phyloP scores from a whole-genome alignment of 1,140 invertebrate genomes.

The Cephus cinctus region DNA sequence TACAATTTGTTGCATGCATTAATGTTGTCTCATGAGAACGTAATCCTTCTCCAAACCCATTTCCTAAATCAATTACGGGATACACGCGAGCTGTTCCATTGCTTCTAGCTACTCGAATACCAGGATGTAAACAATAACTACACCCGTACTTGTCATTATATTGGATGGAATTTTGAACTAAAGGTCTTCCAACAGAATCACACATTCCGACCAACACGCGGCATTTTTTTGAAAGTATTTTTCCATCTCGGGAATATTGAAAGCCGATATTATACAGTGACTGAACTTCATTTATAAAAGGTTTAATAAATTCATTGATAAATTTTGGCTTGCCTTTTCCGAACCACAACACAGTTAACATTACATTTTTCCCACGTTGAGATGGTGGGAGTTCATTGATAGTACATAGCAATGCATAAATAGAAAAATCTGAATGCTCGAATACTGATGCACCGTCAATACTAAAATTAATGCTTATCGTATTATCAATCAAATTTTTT shows the following conservation, averaged over 20 bases:
- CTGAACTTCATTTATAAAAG: conserved; percentile 8
- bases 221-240: conserved; percentile 2
- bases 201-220: conserved; percentile 4
- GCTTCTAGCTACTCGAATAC: conserved; percentile 14
- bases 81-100: conserved; percentile 11
- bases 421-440: conserved; percentile 14
- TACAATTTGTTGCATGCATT: background rate
- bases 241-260: background rate
- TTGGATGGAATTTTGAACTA: conserved; percentile 16
- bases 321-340: conserved; percentile 1
- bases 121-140: conserved; percentile 23
- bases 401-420: conserved; percentile 14
- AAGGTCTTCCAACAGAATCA: conserved; percentile 19
- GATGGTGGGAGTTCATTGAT: conserved; percentile 18
- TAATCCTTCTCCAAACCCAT: conserved; percentile 8
- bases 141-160: conserved; percentile 27
- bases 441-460: conserved; percentile 20
- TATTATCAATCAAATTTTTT: background rate
- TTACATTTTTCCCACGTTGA: conserved; percentile 1
- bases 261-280: conserved; percentile 3
- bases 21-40: conserved; percentile 9
- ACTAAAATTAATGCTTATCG: conserved; percentile 7
- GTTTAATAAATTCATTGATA: conserved; percentile 12
- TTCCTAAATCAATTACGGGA: conserved; percentile 3
- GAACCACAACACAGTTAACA: conserved; percentile 4